These are phyloP conservation scores for Anguilla marmorata DNA, from an alignment of 2,797 vertebrate genomes.

Conservation along the genomic window DNA sequence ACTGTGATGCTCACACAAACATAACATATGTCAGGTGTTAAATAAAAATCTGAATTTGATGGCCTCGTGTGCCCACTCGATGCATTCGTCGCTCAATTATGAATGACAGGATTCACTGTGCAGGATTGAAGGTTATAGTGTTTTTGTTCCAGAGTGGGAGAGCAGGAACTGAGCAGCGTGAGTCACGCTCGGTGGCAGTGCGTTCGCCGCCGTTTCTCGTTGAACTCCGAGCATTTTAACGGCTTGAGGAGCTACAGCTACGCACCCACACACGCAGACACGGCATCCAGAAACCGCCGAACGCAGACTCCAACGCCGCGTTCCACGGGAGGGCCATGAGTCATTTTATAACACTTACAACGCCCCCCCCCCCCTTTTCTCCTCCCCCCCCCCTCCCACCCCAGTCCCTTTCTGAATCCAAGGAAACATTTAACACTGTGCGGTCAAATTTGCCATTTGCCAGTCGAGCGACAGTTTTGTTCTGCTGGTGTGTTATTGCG, in stretches of 20 bases:
- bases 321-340: not conserved
- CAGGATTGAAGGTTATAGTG: not conserved
- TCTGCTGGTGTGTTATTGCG: not conserved
- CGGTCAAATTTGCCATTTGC: not conserved
- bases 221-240: not conserved
- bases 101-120: not conserved
- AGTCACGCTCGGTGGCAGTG: not conserved
- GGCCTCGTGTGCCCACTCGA: not conserved
- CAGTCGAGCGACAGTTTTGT: not conserved
- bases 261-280: not conserved
- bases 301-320: not conserved
- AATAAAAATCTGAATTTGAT: not conserved
- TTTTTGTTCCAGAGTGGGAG: not conserved
- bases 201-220: not conserved
- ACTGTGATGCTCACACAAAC: not conserved
- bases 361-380: not conserved
- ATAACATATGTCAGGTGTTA: not conserved
- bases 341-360: not conserved
- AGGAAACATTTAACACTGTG: not conserved
- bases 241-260: not conserved
- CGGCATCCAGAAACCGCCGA: not conserved
- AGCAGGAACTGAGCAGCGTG: not conserved
- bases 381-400: too few relatives aligned
- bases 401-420: not conserved
- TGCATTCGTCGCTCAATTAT: not conserved